Evolutionary conservation across 2,113 vertebrate species (phyloP).

Genomic region (Phalacrocorax carbo): DNA sequence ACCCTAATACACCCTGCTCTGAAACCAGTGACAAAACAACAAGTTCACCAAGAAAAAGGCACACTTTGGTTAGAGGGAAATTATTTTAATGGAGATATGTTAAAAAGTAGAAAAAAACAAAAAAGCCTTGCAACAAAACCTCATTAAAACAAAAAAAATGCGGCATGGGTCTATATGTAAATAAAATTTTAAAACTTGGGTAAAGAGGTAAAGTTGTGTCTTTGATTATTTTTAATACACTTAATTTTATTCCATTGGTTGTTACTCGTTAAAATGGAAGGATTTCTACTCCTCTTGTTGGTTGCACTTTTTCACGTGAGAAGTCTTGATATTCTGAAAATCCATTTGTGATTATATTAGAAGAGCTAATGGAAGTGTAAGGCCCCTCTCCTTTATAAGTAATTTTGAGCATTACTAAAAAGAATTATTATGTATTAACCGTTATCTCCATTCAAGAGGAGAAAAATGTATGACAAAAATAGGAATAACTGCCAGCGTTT

Average conservation of each 20-base stretch:
- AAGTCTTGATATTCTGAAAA: slow-evolving; percentile 11
- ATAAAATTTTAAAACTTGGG: not conserved
- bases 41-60: not conserved
- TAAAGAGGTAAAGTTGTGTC: not conserved
- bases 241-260: not conserved
- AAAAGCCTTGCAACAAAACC: not conserved
- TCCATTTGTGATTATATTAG: slow-evolving; percentile 34
- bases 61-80: not conserved
- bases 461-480: slow-evolving; percentile 21
- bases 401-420: slow-evolving; percentile 21
- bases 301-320: not conserved
- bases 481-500: not conserved
- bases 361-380: slow-evolving; percentile 14
- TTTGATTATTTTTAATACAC: not conserved
- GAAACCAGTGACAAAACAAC: not conserved
- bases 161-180: accelerated
- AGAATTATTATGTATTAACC: too few relatives aligned
- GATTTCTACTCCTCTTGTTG: not conserved
- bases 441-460: slow-evolving; percentile 21
- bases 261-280: not conserved
- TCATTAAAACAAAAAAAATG: not conserved
- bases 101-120: not conserved
- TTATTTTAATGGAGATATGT: not conserved
- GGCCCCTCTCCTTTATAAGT: slow-evolving; percentile 31
- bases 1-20: not conserved